These are phyloP conservation scores for Zootermopsis nevadensis DNA, from an alignment of 2,888 invertebrate genomes.

Conservation along the genomic window DNA sequence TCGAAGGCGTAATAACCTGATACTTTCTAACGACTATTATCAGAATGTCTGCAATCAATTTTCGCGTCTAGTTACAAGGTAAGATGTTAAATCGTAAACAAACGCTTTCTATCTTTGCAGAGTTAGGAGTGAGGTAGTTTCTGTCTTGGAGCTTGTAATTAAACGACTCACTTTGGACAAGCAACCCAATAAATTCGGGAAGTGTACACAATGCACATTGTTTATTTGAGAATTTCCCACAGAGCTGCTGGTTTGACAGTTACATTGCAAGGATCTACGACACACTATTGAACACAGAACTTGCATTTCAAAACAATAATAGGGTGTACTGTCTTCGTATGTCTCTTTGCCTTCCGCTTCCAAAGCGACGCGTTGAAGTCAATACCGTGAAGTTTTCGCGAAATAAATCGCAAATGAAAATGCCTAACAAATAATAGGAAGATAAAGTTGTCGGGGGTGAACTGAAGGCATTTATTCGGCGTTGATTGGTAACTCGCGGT, in stretches of 20 bases:
- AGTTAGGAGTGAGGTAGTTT: no score
- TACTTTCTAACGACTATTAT: no score
- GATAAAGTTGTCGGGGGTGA: neutral
- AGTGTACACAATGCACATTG: neutral
- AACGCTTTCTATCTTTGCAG: no score
- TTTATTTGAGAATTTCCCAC: neutral
- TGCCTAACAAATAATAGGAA: neutral
- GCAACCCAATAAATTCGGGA: neutral
- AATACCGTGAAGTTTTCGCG: neutral
- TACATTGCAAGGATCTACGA: neutral
- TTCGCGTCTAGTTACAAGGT: no score
- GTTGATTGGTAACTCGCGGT: neutral
- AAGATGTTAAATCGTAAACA: no score
- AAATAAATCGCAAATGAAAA: neutral
- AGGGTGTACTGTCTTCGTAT: neutral
- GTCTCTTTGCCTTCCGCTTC: neutral
- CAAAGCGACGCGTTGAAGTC: neutral
- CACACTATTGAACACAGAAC: neutral
- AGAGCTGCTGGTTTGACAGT: conserved; percentile 1
- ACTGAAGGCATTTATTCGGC: neutral
- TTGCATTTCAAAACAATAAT: neutral
- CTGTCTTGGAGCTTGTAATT: no score
- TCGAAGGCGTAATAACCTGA: no score
- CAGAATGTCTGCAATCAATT: no score
- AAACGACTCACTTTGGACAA: neutral